Percentiles rank a stretch among this genome's conserved stretches.
Conservation (phyloP, 2,888 invertebrate genomes). For the Xylota segnis region DNA sequence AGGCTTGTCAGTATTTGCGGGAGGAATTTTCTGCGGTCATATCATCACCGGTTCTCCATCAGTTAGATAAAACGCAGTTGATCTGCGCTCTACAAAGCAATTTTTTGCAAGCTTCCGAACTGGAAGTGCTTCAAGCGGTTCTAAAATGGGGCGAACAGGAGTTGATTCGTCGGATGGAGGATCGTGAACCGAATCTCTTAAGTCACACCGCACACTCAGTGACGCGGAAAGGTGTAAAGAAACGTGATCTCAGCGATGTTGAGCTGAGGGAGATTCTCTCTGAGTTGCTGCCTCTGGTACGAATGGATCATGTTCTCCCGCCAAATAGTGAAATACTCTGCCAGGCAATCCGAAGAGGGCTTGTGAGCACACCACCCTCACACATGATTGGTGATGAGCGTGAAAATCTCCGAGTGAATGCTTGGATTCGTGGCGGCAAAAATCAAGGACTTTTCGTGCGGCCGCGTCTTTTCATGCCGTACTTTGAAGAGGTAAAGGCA, state of each 20-base stretch:
- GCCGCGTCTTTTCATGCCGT: conserved; percentile 96
- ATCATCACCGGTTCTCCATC: conserved; percentile 90
- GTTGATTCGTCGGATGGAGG: conserved; percentile 92
- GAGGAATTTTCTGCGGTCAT: conserved; percentile 95
- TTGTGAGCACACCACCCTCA: conserved; percentile 92
- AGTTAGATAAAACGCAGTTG: conserved; percentile 91
- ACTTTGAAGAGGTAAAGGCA: conserved; percentile 96
- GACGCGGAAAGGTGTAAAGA: conserved; percentile 92
- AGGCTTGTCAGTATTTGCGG: conserved; percentile 95
- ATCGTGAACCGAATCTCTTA: conserved; percentile 94
- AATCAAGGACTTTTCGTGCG: conserved; percentile 91
- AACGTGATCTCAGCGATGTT: conserved; percentile 92
- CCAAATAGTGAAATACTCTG: conserved; percentile 91
- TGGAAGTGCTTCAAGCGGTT: conserved; percentile 94
- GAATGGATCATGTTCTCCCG: conserved; percentile 96
- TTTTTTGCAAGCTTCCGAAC: conserved; percentile 93
- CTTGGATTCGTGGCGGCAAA: conserved; percentile 92
- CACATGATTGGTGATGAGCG: conserved; percentile 92
- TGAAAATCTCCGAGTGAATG: conserved; percentile 89
- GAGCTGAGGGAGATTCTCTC: conserved; percentile 94
- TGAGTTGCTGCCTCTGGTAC: conserved; percentile 92
- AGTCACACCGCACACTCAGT: conserved; percentile 97
- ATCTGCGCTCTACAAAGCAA: conserved; percentile 91
- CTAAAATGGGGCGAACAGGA: conserved; percentile 96
- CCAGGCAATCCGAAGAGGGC: conserved; percentile 88